Conservation (phyloP, 2,113 vertebrate species). For the Bufo gargarizans region DNA sequence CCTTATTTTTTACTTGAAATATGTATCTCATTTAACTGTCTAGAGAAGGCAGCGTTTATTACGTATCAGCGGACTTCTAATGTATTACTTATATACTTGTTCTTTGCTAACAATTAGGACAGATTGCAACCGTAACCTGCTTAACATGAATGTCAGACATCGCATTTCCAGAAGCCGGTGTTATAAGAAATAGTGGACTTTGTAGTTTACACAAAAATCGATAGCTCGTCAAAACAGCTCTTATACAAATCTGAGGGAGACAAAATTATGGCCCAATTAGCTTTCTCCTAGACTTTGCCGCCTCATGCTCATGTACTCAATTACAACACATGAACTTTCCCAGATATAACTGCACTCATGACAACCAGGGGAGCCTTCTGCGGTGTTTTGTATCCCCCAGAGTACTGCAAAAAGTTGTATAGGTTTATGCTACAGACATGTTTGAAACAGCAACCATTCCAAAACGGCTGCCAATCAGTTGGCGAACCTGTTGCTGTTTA, state of each 20-base stretch:
- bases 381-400: conserved; percentile 15
- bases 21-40: background rate
- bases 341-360: conserved; percentile 50
- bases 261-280: conserved; percentile 41
- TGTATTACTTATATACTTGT: background rate
- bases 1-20: background rate
- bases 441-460: conserved; percentile 21
- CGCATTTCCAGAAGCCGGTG: background rate
- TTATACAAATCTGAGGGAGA: conserved; percentile 18
- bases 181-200: conserved; percentile 3
- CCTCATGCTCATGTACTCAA: conserved; percentile 31
- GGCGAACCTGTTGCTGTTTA: background rate
- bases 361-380: conserved; percentile 34
- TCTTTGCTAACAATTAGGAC: background rate
- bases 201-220: conserved; percentile 7
- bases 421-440: background rate
- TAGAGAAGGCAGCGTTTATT: background rate
- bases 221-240: background rate
- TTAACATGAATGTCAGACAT: conserved; percentile 3
- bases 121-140: background rate
- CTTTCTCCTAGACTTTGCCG: conserved; percentile 46
- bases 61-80: background rate
- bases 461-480: background rate
- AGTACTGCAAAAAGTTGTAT: conserved; percentile 34
- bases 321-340: conserved; percentile 45